Evolutionary conservation across 1,140 invertebrate species (phyloP).

Genomic region (Drosophila navojoa): DNA sequence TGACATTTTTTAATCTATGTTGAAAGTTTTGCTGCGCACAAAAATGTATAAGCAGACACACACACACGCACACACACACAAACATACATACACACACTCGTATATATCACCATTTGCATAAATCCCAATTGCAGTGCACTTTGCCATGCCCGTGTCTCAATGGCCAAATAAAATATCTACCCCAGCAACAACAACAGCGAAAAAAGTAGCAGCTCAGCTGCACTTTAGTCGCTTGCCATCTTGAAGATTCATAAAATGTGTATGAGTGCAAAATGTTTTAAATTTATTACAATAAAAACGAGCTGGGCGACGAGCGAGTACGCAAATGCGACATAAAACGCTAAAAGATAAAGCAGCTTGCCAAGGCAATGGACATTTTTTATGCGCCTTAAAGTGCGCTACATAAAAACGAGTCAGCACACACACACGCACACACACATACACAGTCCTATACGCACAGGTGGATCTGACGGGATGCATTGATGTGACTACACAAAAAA

Average conservation of each 20-base stretch:
- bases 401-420: conserved; percentile 61
- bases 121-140: conserved; percentile 81
- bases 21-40: conserved; percentile 61
- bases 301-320: conserved; percentile 63
- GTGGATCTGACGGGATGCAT: conserved; percentile 64
- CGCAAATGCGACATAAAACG: conserved; percentile 81
- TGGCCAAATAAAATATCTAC: conserved; percentile 80
- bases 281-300: conserved; percentile 81
- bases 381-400: conserved; percentile 74
- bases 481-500: conserved; percentile 63
- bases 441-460: conserved; percentile 26
- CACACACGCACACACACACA: conserved; percentile 4
- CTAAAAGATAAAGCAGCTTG: conserved; percentile 74
- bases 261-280: conserved; percentile 82
- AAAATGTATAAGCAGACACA: conserved; percentile 21
- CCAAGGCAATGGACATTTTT: conserved; percentile 70
- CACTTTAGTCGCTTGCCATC: conserved; percentile 64
- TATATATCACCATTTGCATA: conserved; percentile 76
- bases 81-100: conserved; percentile 22
- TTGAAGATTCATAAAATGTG: conserved; percentile 79
- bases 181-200: conserved; percentile 8
- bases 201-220: conserved; percentile 63
- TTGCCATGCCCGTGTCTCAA: conserved; percentile 70
- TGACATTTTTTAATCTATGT: conserved; percentile 80
- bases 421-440: conserved; percentile 6